Percentiles rank a stretch among this genome's conserved stretches.
Conservation (phyloP, 2,113 vertebrate genomes). For the Micronisus gabar region DNA sequence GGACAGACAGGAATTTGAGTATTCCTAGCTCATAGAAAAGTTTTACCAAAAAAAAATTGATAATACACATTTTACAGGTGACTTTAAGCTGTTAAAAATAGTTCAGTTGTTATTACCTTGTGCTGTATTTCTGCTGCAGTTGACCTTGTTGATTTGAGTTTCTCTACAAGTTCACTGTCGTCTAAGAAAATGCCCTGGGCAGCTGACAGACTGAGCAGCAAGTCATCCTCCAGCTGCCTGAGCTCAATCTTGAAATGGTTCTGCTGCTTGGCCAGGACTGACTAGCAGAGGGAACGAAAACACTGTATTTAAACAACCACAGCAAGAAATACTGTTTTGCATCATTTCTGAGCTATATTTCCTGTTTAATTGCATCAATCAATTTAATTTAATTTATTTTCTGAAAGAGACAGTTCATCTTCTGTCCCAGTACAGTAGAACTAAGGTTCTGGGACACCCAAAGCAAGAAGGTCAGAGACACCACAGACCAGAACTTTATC, state of each 20-base stretch:
- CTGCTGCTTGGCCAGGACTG: constrained; percentile 80
- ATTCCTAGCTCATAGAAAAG: background rate
- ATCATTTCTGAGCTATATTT: background rate
- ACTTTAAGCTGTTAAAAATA: background rate
- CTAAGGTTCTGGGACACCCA: background rate
- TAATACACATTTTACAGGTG: background rate
- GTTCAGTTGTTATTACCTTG: constrained; percentile 62
- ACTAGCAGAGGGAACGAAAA: constrained; percentile 33
- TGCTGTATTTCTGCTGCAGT: constrained; percentile 75
- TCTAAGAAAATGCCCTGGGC: constrained; percentile 79
- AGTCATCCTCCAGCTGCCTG: constrained; percentile 77
- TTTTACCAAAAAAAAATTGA: background rate
- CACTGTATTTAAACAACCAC: background rate
- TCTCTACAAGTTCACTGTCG: constrained; percentile 79
- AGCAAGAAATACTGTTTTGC: background rate
- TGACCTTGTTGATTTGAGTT: constrained; percentile 77
- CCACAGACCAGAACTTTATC: background rate
- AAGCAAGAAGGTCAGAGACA: background rate
- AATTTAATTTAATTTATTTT: background rate
- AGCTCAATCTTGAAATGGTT: constrained; percentile 82
- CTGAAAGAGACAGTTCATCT: background rate
- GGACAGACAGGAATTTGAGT: background rate
- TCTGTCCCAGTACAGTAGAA: background rate
- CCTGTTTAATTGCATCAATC: background rate
- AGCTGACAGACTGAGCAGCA: constrained; percentile 78